Evolutionary conservation across 2,888 invertebrate species (phyloP).

Genomic region (Agriopis marginaria): DNA sequence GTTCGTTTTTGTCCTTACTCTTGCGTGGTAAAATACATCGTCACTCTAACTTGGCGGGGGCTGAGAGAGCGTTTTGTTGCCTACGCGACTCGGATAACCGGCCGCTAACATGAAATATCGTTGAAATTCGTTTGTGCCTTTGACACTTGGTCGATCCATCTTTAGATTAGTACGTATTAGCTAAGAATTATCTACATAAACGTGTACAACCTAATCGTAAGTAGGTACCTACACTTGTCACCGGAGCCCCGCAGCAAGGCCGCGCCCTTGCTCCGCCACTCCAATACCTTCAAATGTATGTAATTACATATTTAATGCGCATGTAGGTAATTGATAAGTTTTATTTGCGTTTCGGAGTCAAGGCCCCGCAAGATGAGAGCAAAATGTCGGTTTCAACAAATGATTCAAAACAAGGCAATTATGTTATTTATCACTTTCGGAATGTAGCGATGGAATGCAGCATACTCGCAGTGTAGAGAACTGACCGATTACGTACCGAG

Average conservation of each 20-base stretch:
- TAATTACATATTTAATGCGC: conserved; percentile 62
- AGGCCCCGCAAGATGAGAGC: conserved; percentile 3
- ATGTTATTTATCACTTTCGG: neutral
- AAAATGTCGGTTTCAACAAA: neutral
- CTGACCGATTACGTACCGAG: too few species aligned
- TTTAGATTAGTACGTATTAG: too few species aligned
- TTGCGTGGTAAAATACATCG: too few species aligned
- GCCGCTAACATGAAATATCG: too few species aligned
- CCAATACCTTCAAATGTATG: conserved; percentile 60
- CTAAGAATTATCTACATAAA: too few species aligned
- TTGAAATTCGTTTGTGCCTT: too few species aligned
- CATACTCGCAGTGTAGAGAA: too few species aligned
- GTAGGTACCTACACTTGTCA: conserved; percentile 50
- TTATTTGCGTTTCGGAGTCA: conserved; percentile 30
- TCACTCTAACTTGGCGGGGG: too few species aligned
- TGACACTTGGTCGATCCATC: too few species aligned
- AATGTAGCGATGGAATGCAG: neutral
- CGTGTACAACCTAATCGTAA: neutral
- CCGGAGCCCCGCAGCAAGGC: conserved; percentile 58
- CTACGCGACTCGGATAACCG: too few species aligned
- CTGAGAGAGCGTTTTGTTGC: too few species aligned
- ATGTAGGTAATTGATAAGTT: conserved; percentile 34
- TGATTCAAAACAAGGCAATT: neutral
- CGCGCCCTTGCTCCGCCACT: conserved; percentile 58
- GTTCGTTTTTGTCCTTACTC: too few species aligned